A percentile compares a stretch with the other conserved stretches of the same genome.
Conservation (phyloP, 1,140 invertebrate species). For the Agrilus planipennis region DNA sequence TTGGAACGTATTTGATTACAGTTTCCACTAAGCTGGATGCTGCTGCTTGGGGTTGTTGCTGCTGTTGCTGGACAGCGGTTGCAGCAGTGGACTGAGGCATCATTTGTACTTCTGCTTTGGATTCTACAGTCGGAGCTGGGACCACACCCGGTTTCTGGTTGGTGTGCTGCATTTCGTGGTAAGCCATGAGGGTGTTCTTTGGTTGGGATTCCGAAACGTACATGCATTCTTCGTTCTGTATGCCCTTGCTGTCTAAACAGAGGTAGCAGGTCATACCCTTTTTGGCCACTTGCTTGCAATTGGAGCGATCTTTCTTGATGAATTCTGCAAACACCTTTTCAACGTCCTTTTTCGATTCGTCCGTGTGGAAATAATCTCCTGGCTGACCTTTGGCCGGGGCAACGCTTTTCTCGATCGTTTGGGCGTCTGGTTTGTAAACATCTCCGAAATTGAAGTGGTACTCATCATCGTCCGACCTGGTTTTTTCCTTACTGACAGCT, state of each 20-base stretch:
- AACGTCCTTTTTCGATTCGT: constrained; percentile 46
- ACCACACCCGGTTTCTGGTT: background rate
- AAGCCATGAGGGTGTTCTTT: constrained; percentile 42
- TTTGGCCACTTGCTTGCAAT: constrained; percentile 55
- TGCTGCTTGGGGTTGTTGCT: too few relatives aligned
- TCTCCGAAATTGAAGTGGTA: constrained; percentile 3
- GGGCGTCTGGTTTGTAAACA: constrained; percentile 27
- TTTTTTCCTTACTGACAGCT: background rate
- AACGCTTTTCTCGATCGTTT: constrained; percentile 30
- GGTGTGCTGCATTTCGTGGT: constrained; percentile 36
- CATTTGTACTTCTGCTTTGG: too few relatives aligned
- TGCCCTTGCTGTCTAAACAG: constrained; percentile 50
- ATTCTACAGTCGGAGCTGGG: too few relatives aligned
- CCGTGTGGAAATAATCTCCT: constrained; percentile 35
- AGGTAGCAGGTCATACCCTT: constrained; percentile 63
- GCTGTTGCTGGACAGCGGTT: too few relatives aligned
- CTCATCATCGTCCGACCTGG: too few relatives aligned
- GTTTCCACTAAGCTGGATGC: background rate
- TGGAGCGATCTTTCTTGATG: constrained; percentile 51
- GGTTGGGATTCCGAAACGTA: constrained; percentile 51
- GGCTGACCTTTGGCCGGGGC: constrained; percentile 20
- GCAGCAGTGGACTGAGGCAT: too few relatives aligned
- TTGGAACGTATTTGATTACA: background rate
- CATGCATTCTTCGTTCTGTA: constrained; percentile 63
- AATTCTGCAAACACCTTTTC: constrained; percentile 57